Base-by-base conservation (phyloP, 2,888 invertebrate genomes). In the Dasysyrphus albostriatus region DNA sequence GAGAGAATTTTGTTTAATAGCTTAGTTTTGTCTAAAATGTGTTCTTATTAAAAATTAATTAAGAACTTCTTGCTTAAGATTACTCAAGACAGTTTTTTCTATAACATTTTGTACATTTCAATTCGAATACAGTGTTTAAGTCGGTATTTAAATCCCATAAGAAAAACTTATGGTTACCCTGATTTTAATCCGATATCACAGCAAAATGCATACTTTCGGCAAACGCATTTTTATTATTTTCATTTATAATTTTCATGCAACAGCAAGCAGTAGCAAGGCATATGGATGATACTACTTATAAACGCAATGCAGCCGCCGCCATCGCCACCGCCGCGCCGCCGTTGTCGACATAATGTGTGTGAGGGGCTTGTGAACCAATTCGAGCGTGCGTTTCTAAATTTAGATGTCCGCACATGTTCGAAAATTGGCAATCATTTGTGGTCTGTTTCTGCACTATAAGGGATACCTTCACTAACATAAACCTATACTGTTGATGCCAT, bases 341-440 rank as follows among this genome's bases (percentile, higher is more conserved):
- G 12, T 58, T 32, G 63, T 49, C 81, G 74, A 70, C 73, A 77
- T 73, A 42, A 70, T 67, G 49, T 70, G 29, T n/a, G 9, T 24
- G 82, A 78, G 85, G 63, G 74, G 77, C 74, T 58, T 54, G 83
- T 87, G 78, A 77, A 87, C 87, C 87, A 87, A 82, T 77, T 87
- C 87, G 59, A 83, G 87, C 87, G 78, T 87, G 83, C 80, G 83
- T 75, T 83, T 83, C 87, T 87, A 87, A 87, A 54, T 82, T 83
- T 87, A 87, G 87, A 70, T 67, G 78, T 87, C 78, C 83, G 83
- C 87, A 87, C 87, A 87, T 87, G 87, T 87, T 87, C 59, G 87
- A 83, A 87, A 85, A 83, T 87, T 87, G 83, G 87, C 78, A 83
- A 83, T 87, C 83, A 61, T 72, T 79, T 83, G 87, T 56, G 87